phyloP scores from a whole-genome alignment of 1,140 invertebrate species.

The Drosophila yakuba region DNA sequence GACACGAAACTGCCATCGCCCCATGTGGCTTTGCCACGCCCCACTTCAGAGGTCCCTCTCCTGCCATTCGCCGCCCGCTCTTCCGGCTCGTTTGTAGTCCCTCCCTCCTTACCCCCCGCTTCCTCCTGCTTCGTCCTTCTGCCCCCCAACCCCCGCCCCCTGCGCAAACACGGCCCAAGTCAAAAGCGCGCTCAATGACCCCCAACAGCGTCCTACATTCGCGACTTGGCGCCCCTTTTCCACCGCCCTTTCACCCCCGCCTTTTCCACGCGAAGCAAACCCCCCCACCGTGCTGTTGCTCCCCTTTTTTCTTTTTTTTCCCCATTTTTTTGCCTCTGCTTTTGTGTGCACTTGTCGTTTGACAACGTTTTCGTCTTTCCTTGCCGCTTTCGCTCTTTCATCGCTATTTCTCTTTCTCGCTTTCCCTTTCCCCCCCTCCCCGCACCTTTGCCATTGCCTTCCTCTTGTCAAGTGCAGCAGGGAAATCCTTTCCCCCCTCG shows the following conservation, averaged over 20 bases:
- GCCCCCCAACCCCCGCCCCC: neutral
- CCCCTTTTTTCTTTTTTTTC: constrained; percentile 14
- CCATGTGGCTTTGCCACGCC: constrained; percentile 43
- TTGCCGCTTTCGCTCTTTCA: constrained; percentile 39
- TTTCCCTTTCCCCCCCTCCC: constrained; percentile 2
- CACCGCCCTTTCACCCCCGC: neutral
- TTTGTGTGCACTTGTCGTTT: constrained; percentile 65
- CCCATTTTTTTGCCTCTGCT: constrained; percentile 9
- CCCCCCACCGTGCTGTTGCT: constrained; percentile 16
- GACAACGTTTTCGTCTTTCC: constrained; percentile 49
- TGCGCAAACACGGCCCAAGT: constrained; percentile 15
- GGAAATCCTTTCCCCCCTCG: constrained; percentile 22
- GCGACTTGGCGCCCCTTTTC: constrained; percentile 29
- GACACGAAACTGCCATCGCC: constrained; percentile 51
- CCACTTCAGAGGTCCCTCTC: constrained; percentile 2
- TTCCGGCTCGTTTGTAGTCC: too few relatives aligned
- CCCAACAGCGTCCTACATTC: constrained; percentile 71
- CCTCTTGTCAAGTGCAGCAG: constrained; percentile 38
- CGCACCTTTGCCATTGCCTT: too few relatives aligned
- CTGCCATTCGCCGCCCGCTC: neutral
- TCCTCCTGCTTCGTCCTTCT: neutral
- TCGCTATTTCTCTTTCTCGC: constrained; percentile 13
- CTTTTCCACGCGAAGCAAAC: neutral
- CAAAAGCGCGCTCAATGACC: constrained; percentile 50
- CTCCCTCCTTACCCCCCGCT: neutral